Evolutionary conservation across 2,888 invertebrate species (phyloP).

Genomic region (Polymixis lichenea): DNA sequence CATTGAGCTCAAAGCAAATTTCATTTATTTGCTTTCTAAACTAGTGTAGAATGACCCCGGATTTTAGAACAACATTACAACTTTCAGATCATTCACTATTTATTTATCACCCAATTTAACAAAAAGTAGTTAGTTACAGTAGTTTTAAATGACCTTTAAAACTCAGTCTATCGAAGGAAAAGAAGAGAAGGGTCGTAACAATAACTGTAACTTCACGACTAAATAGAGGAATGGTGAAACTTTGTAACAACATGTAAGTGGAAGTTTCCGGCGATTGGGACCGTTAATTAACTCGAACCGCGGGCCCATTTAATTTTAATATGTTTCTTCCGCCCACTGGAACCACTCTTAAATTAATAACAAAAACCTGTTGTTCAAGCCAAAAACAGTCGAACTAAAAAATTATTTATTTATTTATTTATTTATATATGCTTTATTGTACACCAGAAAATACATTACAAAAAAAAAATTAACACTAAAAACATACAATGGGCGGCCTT

Average conservation of each 20-base stretch:
- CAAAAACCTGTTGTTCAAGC: too few relatives aligned
- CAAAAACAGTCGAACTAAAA: too few relatives aligned
- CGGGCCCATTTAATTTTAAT: too few relatives aligned
- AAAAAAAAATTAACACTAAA: too few relatives aligned
- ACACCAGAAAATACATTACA: too few relatives aligned
- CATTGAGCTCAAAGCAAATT: slow-evolving; percentile 14
- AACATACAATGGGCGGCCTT: too few relatives aligned
- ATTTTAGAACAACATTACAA: slow-evolving; percentile 44
- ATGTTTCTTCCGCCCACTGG: too few relatives aligned
- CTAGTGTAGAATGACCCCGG: slow-evolving; percentile 2
- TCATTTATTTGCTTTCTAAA: slow-evolving; percentile 36
- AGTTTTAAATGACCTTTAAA: not conserved
- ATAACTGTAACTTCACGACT: not conserved
- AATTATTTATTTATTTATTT: too few relatives aligned
- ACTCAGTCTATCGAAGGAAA: not conserved
- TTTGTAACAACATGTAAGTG: not conserved
- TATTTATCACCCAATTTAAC: slow-evolving; percentile 5
- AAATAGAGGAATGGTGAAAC: not conserved
- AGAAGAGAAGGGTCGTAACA: not conserved
- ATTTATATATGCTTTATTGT: too few relatives aligned
- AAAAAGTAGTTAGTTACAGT: not conserved
- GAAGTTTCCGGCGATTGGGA: too few relatives aligned
- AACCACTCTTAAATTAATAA: too few relatives aligned
- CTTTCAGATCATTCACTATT: slow-evolving; percentile 28
- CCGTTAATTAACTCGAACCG: too few relatives aligned